Conservation (phyloP, 1,140 invertebrate genomes). For the Stegodyphus dumicola region DNA sequence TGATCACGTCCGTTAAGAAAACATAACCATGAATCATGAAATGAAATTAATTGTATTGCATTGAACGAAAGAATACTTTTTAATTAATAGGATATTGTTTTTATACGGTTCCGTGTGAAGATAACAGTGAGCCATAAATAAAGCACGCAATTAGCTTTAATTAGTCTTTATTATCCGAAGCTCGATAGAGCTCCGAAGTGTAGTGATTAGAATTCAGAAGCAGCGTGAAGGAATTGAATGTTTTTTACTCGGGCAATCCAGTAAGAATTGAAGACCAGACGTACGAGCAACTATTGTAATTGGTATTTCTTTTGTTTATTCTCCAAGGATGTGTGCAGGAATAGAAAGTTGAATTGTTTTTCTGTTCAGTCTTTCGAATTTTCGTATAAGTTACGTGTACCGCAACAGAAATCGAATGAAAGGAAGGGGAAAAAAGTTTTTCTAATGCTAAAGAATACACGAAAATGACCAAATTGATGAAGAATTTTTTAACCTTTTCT, state of each 20-base stretch:
- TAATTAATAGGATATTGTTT: too few relatives aligned
- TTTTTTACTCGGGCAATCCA: slow-evolving; percentile 33
- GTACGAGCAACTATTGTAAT: not conserved
- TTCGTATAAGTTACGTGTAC: not conserved
- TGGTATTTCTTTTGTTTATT: not conserved
- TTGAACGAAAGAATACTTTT: too few relatives aligned
- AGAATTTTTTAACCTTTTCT: not conserved
- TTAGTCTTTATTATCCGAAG: slow-evolving; percentile 42
- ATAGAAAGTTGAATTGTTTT: not conserved
- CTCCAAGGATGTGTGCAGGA: not conserved
- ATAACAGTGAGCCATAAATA: slow-evolving; percentile 47
- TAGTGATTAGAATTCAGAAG: slow-evolving; percentile 34
- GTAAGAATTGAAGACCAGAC: slow-evolving; percentile 14
- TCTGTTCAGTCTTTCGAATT: not conserved
- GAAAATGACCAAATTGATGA: not conserved
- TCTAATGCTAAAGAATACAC: not conserved
- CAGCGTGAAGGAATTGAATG: not conserved
- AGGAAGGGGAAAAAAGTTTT: not conserved
- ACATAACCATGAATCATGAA: too few relatives aligned
- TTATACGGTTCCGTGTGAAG: not conserved
- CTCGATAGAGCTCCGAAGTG: slow-evolving; percentile 4
- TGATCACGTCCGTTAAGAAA: too few relatives aligned
- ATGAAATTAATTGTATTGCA: too few relatives aligned
- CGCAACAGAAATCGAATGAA: not conserved
- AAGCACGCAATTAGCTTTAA: slow-evolving; percentile 46